Base-by-base conservation (phyloP, 2,888 invertebrate genomes). In the Eupsilia transversa region DNA sequence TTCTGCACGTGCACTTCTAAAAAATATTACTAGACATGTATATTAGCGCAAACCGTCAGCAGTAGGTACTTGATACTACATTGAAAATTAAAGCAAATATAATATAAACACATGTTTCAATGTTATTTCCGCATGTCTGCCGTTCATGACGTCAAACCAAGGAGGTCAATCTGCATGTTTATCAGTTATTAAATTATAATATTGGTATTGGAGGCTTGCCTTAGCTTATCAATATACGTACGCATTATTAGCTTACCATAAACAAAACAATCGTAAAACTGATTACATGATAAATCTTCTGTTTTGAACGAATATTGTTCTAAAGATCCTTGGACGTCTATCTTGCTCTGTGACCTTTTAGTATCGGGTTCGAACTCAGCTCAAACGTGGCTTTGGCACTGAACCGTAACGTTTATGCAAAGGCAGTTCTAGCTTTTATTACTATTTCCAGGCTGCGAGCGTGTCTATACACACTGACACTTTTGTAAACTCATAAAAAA, bases 91-190 rank as follows among this genome's bases (percentile, higher is more conserved):
- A 14, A 72, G 10, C 33, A 49, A 57, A 30, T 33, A 41, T n/a
- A 57, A 65, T 41, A 30, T 35, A 52, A 72, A 72, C 56, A 57
- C 27, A 74, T 38, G 66, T 64, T 71, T 59, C 69, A 84, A 81
- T 81, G 66, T 63, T 35, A 83, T 72, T 74, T 80, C 84, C 84
- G 81, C 41, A 49, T 72, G 49, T 70, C 61, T n/a, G 30, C 12
- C 57, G 33, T 27, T 43, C 9, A 7, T 74, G 68, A 70, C 83
- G 81, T 82, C 80, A 84, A 23, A 23, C 23, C 30, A 46, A 52
- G 66, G 57, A 72, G 81, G 84, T 80, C 84, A 84, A 67, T 49
- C 33, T 38, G n/a, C 27, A 35, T 52, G 54, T 54, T 56, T 74
- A 66, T 83, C 71, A 12, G 63, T 75, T 83, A 59, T 73, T 78